Evolutionary conservation across 2,888 invertebrate genomes (phyloP), one percentile per base, ranked within the genome.

Genomic region (Halictus quadricinctus): DNA sequence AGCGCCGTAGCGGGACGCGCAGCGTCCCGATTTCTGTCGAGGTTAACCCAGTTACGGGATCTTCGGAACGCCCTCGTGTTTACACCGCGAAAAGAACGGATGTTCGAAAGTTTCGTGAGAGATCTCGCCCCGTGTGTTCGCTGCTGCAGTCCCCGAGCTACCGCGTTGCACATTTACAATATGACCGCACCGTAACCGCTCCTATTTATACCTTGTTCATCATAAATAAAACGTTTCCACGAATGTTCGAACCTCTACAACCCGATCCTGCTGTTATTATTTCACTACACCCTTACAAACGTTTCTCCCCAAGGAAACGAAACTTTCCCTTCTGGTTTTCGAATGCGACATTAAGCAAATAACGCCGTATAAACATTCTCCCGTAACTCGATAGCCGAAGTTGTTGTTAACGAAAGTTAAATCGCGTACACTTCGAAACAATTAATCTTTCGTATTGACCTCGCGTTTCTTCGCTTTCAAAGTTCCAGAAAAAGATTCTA

Each of bases 21-120:
- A 25, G 77, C 82, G 85, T 85, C 82, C 83, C 74, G 76, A 80
- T 83, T 86, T 77, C 83, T 79, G 72, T 78, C 77, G 83, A 78
- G 85, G 76, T 82, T 89, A 89, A 89, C 89, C 89, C 81, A 89
- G 82, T 89, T 89, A 88, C 83, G 76, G 69, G 73, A 82, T 87
- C 81, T 86, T 87, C 50, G 84, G 84, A 84, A 87, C 87, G 87
- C 85, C 86, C 84, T 88, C 83, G 83, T 89, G 89, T 89, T 89
- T 89, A 89, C 79, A 85, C 83, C 87, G 88, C 83, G 79, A 82
- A 80, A 85, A 76, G 76, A 74, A 85, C 41, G 72, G 43, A 70
- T 58, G 72, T 81, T 79, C 43, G 83, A 79, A 87, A 84, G 72
- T 77, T 79, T 13, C 12, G 8, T n/a, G 76, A 50, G 76, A 72